Percentiles rank a stretch among this genome's conserved stretches.
These are phyloP conservation scores for Syritta pipiens DNA, from an alignment of 2,888 invertebrate genomes.

Conservation along the genomic window DNA sequence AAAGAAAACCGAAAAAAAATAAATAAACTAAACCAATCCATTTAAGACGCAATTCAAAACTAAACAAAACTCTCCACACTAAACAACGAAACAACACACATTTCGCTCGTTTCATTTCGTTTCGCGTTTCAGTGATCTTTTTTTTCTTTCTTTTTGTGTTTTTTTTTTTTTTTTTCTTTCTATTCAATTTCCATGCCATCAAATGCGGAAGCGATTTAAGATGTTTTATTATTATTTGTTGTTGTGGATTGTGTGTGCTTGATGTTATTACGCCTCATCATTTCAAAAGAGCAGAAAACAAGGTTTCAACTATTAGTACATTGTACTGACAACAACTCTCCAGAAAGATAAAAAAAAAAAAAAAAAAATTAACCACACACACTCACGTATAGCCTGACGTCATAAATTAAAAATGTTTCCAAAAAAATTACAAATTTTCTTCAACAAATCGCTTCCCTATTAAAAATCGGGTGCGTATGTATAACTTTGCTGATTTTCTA, in stretches of 20 bases:
- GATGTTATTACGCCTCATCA: constrained; percentile 64
- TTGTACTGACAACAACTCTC: constrained; percentile 3
- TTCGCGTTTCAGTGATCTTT: constrained; percentile 36
- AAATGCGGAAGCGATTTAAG: constrained; percentile 68
- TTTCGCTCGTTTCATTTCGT: constrained; percentile 41
- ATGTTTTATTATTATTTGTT: constrained; percentile 65
- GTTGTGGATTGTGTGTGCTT: constrained; percentile 14
- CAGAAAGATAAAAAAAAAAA: background rate
- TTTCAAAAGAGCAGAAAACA: constrained; percentile 65
- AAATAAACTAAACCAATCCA: constrained; percentile 54
- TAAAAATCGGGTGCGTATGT: constrained; percentile 59
- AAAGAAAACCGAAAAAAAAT: constrained; percentile 22
- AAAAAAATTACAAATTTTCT: constrained; percentile 26
- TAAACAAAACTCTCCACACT: constrained; percentile 60
- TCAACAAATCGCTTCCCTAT: constrained; percentile 50
- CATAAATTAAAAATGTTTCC: constrained; percentile 53
- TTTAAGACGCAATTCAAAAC: constrained; percentile 66
- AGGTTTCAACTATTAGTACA: constrained; percentile 35
- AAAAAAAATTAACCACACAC: constrained; percentile 14
- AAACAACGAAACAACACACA: constrained; percentile 52
- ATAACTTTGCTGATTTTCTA: constrained; percentile 60
- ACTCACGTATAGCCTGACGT: constrained; percentile 62
- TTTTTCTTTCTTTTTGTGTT: constrained; percentile 11
- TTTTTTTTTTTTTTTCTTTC: constrained; percentile 24
- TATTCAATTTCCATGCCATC: constrained; percentile 65